Base-by-base conservation (phyloP, 2,113 vertebrate species). In the Hippocampus mohnikei region DNA sequence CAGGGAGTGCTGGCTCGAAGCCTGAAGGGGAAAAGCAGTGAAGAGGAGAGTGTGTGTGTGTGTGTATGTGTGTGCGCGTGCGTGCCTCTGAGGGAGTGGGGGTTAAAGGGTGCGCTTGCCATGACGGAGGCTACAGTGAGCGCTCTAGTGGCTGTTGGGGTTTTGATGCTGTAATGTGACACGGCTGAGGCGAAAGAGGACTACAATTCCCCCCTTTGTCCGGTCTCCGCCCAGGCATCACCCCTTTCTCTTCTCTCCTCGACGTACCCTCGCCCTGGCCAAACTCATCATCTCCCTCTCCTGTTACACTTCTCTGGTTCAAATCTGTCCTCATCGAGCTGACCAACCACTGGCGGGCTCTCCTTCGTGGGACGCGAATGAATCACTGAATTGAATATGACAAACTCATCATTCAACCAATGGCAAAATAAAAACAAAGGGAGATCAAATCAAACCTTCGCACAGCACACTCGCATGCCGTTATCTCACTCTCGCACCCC, bases 121-220 rank as follows among this genome's bases (percentile, higher is more conserved):
- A 88, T 81, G 89, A 91, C 78, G 85, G 89, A 89, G 91, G 86
- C 85, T 84, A 83, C 80, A 84, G 85, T 88, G 87, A 84, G 85
- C 80, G 87, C 91, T 92, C 81, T 75, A 79, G 77, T 90, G 88
- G 85, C 83, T 82, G 76, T 88, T 84, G 85, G 85, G 77, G 87
- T 87, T 90, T 89, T 88, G 90, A 91, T 91, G 86, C 83, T 87
- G 89, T 90, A 92, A 92, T 85, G 80, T 91, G 90, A 93, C 91
- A 84, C 90, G 90, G 78, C 86, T 87, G 87, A 66, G 69, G 67
- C 71, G 58, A 68, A 70, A 76, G 76, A 86, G 77, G 74, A 83
- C 81, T 77, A 90, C 90, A 92, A 90, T 91, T 72, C 81, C 70
- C 72, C 78, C 73, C 88, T 91, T 92, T 92, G 89, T 93, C 84